Conservation (phyloP, 1,140 invertebrate species). For the Phortica variegata region DNA sequence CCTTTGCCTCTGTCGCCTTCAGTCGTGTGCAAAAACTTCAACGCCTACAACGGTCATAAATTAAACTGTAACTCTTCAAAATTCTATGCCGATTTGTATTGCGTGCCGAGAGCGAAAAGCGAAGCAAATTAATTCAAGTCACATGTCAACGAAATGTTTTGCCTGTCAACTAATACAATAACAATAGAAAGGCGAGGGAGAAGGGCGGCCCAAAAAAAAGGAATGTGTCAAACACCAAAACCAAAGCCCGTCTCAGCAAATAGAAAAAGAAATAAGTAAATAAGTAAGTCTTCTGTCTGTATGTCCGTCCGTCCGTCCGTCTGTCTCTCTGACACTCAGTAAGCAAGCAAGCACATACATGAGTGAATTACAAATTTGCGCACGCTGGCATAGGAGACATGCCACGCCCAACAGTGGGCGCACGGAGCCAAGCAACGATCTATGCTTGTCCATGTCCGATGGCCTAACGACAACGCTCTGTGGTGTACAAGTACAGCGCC, state of each 20-base stretch:
- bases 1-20: no score
- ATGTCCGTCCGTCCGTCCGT: no score
- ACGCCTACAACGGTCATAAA: conserved; percentile 31
- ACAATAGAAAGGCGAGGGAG: conserved; percentile 15
- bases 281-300: no score
- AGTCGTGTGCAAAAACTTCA: no score
- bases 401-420: no score
- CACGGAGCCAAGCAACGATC: no score
- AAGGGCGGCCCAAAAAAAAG: neutral
- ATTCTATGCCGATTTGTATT: no score
- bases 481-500: no score
- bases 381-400: neutral
- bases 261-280: conserved; percentile 10
- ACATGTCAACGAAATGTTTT: conserved; percentile 31
- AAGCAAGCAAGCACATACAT: conserved; percentile 13
- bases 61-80: conserved; percentile 36
- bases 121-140: conserved; percentile 34
- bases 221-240: no score
- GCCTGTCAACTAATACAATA: conserved; percentile 31
- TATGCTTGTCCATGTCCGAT: no score
- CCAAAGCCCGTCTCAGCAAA: neutral
- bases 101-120: neutral
- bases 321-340: conserved; percentile 22
- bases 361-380: conserved; percentile 43
- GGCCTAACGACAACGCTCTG: no score